A percentile compares a stretch with the other conserved stretches of the same genome.
Evolutionary conservation across 2,113 vertebrate species (phyloP).

Genomic region (Alexandromys fortis): DNA sequence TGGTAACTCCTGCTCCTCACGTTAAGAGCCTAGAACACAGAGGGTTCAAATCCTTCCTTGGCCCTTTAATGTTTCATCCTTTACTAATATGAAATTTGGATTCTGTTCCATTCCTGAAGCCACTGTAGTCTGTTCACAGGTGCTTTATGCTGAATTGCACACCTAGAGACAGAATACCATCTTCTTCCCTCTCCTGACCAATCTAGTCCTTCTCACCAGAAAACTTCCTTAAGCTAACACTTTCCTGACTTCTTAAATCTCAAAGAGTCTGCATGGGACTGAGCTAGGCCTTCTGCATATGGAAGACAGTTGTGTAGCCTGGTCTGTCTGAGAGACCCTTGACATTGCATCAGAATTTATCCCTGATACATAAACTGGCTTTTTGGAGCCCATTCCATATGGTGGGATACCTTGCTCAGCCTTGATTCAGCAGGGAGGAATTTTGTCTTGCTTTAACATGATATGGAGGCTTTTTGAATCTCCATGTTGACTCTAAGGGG

Average conservation of each 20-base stretch:
- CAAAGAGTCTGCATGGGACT: too few relatives aligned
- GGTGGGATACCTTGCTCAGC: too few relatives aligned
- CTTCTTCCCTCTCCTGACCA: neutral
- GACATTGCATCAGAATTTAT: too few relatives aligned
- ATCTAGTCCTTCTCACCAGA: neutral
- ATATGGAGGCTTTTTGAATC: too few relatives aligned
- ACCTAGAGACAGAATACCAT: neutral
- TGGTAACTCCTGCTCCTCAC: neutral
- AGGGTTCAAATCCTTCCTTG: neutral
- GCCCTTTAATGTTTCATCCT: neutral
- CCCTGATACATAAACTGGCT: too few relatives aligned
- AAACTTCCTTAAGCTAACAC: neutral
- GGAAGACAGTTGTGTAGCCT: too few relatives aligned
- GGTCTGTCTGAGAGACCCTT: too few relatives aligned
- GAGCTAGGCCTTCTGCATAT: too few relatives aligned
- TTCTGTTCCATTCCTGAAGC: neutral
- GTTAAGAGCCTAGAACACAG: neutral
- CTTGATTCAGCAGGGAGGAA: too few relatives aligned
- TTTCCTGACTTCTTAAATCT: neutral
- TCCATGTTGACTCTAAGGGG: too few relatives aligned
- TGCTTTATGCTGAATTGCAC: neutral
- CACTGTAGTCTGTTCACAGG: neutral
- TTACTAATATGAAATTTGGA: neutral
- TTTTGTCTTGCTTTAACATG: accelerated
- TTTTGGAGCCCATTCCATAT: too few relatives aligned